phyloP scores from a whole-genome alignment of 2,888 invertebrate species.

The Synanthedon andrenaeformis region DNA sequence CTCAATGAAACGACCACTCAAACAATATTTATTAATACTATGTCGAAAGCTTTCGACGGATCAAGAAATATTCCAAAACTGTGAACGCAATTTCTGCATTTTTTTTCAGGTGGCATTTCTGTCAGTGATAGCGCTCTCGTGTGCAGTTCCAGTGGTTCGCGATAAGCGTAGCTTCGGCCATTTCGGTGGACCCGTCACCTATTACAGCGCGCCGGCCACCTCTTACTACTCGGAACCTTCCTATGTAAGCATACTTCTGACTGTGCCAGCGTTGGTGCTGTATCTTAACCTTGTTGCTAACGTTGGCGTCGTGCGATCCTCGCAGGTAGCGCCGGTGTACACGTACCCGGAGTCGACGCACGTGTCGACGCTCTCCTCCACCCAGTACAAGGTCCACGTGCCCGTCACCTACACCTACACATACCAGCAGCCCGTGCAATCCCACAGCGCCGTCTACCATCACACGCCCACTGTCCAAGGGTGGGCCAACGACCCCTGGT shows the following conservation, averaged over 20 bases:
- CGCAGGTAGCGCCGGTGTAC: constrained; percentile 4
- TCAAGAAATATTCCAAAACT: background rate
- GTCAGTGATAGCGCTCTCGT: constrained; percentile 8
- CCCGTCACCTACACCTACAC: constrained; percentile 2
- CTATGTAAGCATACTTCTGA: background rate
- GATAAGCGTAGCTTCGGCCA: constrained; percentile 15
- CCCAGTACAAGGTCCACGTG: constrained; percentile 4
- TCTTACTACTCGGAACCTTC: background rate
- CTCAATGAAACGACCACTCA: no score
- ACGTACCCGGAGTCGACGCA: constrained; percentile 7
- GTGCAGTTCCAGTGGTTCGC: constrained; percentile 9
- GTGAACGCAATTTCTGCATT: no score
- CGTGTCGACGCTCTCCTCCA: constrained; percentile 3
- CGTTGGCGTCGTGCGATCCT: no score
- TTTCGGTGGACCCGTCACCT: background rate
- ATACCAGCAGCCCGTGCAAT: constrained; percentile 5
- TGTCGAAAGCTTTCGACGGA: no score
- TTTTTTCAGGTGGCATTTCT: constrained; percentile 10
- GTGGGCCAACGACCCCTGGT: constrained; percentile 2
- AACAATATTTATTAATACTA: no score
- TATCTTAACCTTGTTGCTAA: no score
- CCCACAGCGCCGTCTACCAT: constrained; percentile 5
- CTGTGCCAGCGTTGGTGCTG: no score
- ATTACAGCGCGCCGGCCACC: background rate
- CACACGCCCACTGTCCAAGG: constrained; percentile 6